Evolutionary conservation across 2,888 invertebrate species (phyloP).

Genomic region (Eupithecia inturbata): DNA sequence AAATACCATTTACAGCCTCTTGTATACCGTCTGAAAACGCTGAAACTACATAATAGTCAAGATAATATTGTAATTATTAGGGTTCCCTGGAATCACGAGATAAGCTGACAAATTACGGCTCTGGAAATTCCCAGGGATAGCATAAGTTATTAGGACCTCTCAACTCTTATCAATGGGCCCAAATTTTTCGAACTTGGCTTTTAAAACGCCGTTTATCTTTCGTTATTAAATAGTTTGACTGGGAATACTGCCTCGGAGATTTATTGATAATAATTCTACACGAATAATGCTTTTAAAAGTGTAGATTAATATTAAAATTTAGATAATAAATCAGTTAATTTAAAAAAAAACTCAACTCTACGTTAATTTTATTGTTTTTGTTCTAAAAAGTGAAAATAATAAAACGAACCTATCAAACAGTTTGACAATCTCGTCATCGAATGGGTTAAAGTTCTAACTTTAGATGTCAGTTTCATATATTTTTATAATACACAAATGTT

Average conservation of each 20-base stretch:
- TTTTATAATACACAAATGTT: neutral
- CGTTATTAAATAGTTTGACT: slow-evolving; percentile 18
- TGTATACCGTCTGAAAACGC: neutral
- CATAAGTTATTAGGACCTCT: slow-evolving; percentile 30
- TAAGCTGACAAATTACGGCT: slow-evolving; percentile 37
- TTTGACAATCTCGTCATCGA: neutral
- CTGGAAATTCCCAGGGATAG: slow-evolving; percentile 30
- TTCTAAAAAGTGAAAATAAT: neutral
- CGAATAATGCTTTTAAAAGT: neutral
- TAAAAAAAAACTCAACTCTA: neutral
- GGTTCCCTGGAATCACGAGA: slow-evolving; percentile 33
- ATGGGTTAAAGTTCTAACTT: neutral
- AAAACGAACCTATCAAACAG: neutral
- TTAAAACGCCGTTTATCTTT: slow-evolving; percentile 19
- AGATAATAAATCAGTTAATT: neutral
- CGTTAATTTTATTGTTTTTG: neutral
- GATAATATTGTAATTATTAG: slow-evolving; percentile 34
- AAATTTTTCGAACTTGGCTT: slow-evolving; percentile 27
- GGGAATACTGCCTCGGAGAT: neutral
- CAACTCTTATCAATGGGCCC: slow-evolving; percentile 30
- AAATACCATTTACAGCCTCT: neutral
- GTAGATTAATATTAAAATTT: neutral
- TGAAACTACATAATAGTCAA: slow-evolving; percentile 12
- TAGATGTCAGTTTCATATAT: neutral
- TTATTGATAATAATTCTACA: neutral